A percentile compares a stretch with the other conserved stretches of the same genome.
Conservation (phyloP, 92 coral and sea anemone genomes). For the Hydrozoanthus gracilis region DNA sequence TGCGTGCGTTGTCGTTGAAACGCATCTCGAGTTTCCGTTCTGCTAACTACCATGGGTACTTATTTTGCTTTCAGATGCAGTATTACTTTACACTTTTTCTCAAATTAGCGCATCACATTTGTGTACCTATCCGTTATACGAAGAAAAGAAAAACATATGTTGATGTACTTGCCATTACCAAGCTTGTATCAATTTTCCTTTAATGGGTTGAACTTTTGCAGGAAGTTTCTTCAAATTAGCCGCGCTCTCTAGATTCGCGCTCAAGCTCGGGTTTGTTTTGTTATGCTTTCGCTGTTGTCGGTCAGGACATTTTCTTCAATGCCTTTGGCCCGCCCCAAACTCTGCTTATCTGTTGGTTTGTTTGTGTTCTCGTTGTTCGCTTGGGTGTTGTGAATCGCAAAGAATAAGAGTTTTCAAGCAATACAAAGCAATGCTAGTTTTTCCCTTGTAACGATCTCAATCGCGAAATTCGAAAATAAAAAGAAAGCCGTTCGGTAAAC, state of each 20-base stretch:
- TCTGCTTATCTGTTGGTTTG: slow-evolving; percentile 38
- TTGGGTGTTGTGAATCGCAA: slow-evolving; percentile 4
- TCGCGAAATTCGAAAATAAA: slow-evolving; percentile 37
- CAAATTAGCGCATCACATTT: slow-evolving; percentile 29
- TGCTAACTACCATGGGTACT: slow-evolving; percentile 15
- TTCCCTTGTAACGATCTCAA: slow-evolving; percentile 28
- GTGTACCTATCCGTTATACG: slow-evolving; percentile 11
- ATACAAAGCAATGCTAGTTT: slow-evolving; percentile 42
- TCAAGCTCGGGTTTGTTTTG: slow-evolving; percentile 1
- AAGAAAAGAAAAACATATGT: slow-evolving; percentile 35
- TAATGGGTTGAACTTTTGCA: slow-evolving; percentile 42
- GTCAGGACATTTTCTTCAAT: slow-evolving; percentile 28
- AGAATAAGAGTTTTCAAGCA: slow-evolving; percentile 5
- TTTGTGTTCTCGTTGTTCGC: slow-evolving; percentile 31
- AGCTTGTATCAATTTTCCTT: slow-evolving; percentile 29
- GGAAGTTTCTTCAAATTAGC: slow-evolving; percentile 36
- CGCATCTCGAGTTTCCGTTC: slow-evolving; percentile 15
- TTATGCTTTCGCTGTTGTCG: slow-evolving; percentile 30
- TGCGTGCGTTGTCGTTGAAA: slow-evolving; percentile 1
- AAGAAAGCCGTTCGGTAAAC: slow-evolving; percentile 39
- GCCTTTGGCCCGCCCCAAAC: slow-evolving; percentile 39
- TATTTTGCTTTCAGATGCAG: not conserved
- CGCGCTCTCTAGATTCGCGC: not conserved
- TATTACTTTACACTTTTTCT: slow-evolving; percentile 26
- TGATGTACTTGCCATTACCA: slow-evolving; percentile 11